phyloP scores from a whole-genome alignment of 2,888 invertebrate species.

The Aradus depressus region DNA sequence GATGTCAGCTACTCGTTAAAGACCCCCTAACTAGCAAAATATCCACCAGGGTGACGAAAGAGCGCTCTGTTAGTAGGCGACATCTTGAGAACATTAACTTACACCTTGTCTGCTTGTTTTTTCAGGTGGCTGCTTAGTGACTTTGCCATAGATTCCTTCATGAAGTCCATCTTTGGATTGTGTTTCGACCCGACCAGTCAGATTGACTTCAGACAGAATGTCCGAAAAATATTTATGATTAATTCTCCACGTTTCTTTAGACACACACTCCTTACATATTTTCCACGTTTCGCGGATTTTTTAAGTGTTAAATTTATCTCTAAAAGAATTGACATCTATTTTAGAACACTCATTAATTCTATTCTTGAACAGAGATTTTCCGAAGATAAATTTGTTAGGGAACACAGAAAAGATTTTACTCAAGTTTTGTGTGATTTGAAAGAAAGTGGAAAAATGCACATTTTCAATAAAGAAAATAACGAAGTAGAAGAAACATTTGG shows the following conservation, averaged over 20 bases:
- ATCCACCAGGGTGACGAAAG: too few species aligned
- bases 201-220: not conserved
- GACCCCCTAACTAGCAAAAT: too few species aligned
- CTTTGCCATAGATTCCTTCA: constrained; percentile 4
- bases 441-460: not conserved
- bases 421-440: constrained; percentile 3
- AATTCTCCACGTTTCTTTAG: not conserved
- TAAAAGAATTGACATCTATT: not conserved
- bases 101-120: too few species aligned
- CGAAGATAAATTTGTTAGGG: not conserved
- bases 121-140: too few species aligned
- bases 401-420: constrained; percentile 4
- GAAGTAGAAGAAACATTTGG: constrained; percentile 9
- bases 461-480: constrained; percentile 1
- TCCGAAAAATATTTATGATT: not conserved
- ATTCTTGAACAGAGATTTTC: not conserved
- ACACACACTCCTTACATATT: constrained; percentile 6
- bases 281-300: constrained; percentile 2
- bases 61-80: too few species aligned
- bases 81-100: too few species aligned
- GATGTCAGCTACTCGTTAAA: too few species aligned
- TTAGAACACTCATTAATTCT: not conserved
- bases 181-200: not conserved
- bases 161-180: not conserved
- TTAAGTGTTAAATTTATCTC: constrained; percentile 1